These are phyloP conservation scores for Pterois miles DNA, from an alignment of 2,797 vertebrate species.

Conservation along the genomic window DNA sequence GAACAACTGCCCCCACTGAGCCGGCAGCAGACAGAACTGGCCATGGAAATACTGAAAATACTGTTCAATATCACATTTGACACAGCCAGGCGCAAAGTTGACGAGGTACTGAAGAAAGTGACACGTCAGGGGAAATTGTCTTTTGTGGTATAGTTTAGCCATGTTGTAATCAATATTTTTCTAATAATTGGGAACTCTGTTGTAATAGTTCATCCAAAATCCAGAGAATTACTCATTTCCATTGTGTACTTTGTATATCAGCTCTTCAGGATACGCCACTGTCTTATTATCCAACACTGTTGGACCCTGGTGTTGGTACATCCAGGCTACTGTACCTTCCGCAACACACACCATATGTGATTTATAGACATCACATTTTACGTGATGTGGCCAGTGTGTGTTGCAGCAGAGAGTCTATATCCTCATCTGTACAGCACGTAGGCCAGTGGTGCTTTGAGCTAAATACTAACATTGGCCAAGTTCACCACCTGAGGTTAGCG, in stretches of 20 bases:
- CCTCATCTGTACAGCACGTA: background rate
- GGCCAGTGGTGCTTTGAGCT: background rate
- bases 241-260: background rate
- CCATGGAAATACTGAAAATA: constrained; percentile 95
- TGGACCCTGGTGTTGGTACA: background rate
- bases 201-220: background rate
- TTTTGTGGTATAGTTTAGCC: background rate
- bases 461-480: background rate
- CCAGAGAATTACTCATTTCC: background rate
- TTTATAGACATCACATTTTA: background rate
- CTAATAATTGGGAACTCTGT: background rate
- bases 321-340: background rate
- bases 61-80: constrained; percentile 96
- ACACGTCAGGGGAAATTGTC: too few relatives aligned
- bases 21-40: constrained; percentile 86
- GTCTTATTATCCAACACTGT: too few relatives aligned
- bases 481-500: background rate
- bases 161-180: background rate
- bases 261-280: background rate
- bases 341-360: background rate
- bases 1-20: constrained; percentile 79
- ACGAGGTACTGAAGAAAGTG: constrained; percentile 84
- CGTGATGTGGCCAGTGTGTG: background rate
- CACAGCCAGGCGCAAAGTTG: constrained; percentile 84
- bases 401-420: background rate